Conservation (phyloP, 2,797 vertebrate species). For the Falco rusticolus region DNA sequence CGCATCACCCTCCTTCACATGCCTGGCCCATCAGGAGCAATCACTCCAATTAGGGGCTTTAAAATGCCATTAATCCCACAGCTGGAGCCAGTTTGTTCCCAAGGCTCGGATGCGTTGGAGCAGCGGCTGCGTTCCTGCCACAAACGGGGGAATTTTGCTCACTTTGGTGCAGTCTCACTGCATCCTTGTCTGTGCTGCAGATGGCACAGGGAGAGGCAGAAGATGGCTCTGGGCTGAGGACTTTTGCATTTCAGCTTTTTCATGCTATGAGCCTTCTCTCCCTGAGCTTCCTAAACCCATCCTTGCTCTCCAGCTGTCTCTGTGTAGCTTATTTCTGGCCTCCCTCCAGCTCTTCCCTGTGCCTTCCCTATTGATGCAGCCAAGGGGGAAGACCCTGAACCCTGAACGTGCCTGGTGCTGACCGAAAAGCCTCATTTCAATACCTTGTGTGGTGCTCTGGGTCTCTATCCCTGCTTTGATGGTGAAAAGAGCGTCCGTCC, state of each 20-base stretch:
- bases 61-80: neutral
- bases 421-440: fast-evolving
- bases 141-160: neutral
- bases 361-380: neutral
- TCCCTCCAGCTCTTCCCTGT: neutral
- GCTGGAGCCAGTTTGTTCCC: neutral
- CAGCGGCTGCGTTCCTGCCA: neutral
- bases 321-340: neutral
- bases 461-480: fast-evolving
- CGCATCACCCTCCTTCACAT: neutral
- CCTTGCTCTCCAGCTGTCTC: neutral
- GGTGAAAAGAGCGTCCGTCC: neutral
- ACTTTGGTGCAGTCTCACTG: fast-evolving
- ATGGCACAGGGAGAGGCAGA: fast-evolving
- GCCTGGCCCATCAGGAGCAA: neutral
- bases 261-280: neutral
- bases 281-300: neutral
- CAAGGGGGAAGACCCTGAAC: neutral
- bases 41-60: conserved; percentile 18
- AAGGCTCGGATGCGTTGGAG: neutral
- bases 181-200: neutral
- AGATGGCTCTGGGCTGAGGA: neutral
- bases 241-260: neutral
- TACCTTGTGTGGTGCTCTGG: neutral
- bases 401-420: neutral